Conservation (phyloP, 1,140 invertebrate species). For the Periplaneta americana region DNA sequence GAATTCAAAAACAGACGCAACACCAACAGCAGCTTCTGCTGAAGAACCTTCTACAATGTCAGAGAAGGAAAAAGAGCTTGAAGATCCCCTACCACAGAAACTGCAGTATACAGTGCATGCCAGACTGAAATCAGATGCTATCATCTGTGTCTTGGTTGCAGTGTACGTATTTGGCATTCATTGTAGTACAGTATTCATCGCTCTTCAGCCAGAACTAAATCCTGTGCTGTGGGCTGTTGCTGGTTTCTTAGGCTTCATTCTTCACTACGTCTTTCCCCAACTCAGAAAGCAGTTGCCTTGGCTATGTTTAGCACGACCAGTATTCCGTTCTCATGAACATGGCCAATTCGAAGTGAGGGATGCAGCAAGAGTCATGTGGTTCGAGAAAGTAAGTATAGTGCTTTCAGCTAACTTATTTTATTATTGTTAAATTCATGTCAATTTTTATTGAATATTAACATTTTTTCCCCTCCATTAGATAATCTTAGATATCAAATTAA, state of each 20-base stretch:
- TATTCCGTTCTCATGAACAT: slow-evolving; percentile 81
- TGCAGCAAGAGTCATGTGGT: slow-evolving; percentile 87
- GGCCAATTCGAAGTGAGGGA: slow-evolving; percentile 82
- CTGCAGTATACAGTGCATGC: slow-evolving; percentile 82
- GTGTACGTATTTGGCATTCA: slow-evolving; percentile 90
- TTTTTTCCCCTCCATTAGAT: too few species aligned
- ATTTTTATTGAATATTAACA: too few species aligned
- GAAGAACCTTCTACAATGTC: slow-evolving; percentile 23
- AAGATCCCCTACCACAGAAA: slow-evolving; percentile 88
- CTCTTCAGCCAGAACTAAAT: slow-evolving; percentile 79
- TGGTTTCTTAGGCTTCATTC: slow-evolving; percentile 73
- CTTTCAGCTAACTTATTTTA: too few species aligned
- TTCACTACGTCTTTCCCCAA: slow-evolving; percentile 93
- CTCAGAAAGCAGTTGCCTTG: slow-evolving; percentile 94
- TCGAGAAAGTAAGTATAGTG: slow-evolving; percentile 64
- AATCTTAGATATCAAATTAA: too few species aligned
- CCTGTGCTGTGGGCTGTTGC: slow-evolving; percentile 73
- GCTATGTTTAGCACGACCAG: slow-evolving; percentile 87
- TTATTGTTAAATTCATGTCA: too few species aligned
- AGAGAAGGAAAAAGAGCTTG: slow-evolving; percentile 60
- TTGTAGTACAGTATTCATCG: slow-evolving; percentile 90
- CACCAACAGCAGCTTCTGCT: slow-evolving; percentile 32
- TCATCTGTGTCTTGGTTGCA: slow-evolving; percentile 78
- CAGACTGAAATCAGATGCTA: slow-evolving; percentile 88
- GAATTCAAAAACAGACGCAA: slow-evolving; percentile 46